Evolutionary conservation across 1,140 invertebrate genomes (phyloP).

Genomic region (Palaemon carinicauda): DNA sequence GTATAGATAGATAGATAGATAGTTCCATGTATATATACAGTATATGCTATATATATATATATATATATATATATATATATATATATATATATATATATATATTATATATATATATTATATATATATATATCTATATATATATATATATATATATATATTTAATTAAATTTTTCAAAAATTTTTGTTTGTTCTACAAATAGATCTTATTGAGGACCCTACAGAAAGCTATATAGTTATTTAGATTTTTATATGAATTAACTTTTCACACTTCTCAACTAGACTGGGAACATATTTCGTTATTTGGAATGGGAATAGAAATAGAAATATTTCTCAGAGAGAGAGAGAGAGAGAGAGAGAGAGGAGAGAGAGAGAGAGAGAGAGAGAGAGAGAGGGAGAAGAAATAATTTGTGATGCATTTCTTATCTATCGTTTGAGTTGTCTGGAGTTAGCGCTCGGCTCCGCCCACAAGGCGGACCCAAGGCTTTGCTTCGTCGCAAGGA

Average conservation of each 20-base stretch:
- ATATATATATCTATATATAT: too few relatives aligned
- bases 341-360: not conserved
- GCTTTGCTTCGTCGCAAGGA: too few relatives aligned
- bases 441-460: not conserved
- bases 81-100: not conserved
- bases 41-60: not conserved
- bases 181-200: too few relatives aligned
- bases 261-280: too few relatives aligned
- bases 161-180: too few relatives aligned
- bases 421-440: not conserved
- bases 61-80: not conserved
- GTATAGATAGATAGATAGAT: not conserved
- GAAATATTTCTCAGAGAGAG: not conserved
- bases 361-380: not conserved
- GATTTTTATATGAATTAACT: too few relatives aligned
- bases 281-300: too few relatives aligned
- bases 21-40: not conserved
- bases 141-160: too few relatives aligned
- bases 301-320: too few relatives aligned
- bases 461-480: too few relatives aligned
- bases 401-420: not conserved
- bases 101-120: not conserved
- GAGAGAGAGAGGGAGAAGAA: not conserved
- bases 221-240: too few relatives aligned
- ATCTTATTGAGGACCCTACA: too few relatives aligned